Conservation (phyloP, 1,140 invertebrate genomes). For the honey bee (Apis mellifera) region Amel_HAv3.1 CM009941.2:11218001-11218500, state of each 20-base stretch:
- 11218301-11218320: conserved; percentile 71
- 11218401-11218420: neutral
- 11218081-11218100: conserved; percentile 6
- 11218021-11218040: too few relatives aligned
- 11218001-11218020: too few relatives aligned
- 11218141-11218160: conserved; percentile 41
- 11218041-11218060: conserved; percentile 35
- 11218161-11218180: conserved; percentile 61
- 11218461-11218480: neutral
- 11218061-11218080: conserved; percentile 25
- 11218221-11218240: conserved; percentile 44
- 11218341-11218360: conserved; percentile 72
- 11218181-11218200: conserved; percentile 8
- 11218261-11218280: conserved; percentile 67
- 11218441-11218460: conserved; percentile 23
- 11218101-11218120: conserved; percentile 2
- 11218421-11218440: neutral
- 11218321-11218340: conserved; percentile 46
- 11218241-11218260: neutral
- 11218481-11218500: too few relatives aligned
- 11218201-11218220: conserved; percentile 50
- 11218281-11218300: conserved; percentile 74
- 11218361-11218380: conserved; percentile 65
- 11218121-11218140: conserved; percentile 21
- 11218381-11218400: conserved; percentile 13